A percentile compares a stretch with the other conserved stretches of the same genome.
Evolutionary conservation across 2,888 invertebrate genomes (phyloP).

Genomic region (Drosophila falleni): DNA sequence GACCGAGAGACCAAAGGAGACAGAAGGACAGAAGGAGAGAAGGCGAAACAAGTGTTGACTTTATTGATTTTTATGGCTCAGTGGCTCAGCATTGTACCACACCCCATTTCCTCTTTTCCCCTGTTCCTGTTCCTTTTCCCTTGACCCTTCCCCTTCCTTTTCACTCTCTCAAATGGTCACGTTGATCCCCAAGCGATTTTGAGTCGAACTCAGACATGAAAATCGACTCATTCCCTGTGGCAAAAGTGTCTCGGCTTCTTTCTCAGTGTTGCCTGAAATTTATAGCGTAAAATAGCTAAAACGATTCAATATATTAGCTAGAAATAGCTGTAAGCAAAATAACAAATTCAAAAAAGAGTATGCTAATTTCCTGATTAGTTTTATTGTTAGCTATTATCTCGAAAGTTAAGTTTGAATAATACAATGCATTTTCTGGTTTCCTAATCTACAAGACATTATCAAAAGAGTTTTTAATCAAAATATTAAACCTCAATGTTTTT

Average conservation of each 20-base stretch:
- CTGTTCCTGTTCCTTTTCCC: too few relatives aligned
- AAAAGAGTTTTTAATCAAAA: too few relatives aligned
- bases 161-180: neutral
- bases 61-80: conserved; percentile 79
- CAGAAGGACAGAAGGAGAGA: neutral
- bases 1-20: neutral
- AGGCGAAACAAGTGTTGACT: conserved; percentile 50
- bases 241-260: neutral
- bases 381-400: too few relatives aligned
- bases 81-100: conserved; percentile 42
- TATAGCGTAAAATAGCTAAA: neutral
- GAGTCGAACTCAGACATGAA: conserved; percentile 21
- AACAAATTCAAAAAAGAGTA: too few relatives aligned
- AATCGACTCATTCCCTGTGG: conserved; percentile 15
- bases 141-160: too few relatives aligned
- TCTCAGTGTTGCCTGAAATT: neutral
- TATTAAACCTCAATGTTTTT: too few relatives aligned
- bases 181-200: conserved; percentile 25
- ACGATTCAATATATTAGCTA: neutral
- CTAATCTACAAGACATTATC: too few relatives aligned
- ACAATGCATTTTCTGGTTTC: too few relatives aligned
- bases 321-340: too few relatives aligned
- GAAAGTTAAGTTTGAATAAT: too few relatives aligned
- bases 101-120: neutral
- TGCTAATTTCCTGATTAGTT: too few relatives aligned